Evolutionary conservation across 92 coral and sea anemone species (phyloP).

Genomic region (Palythoa grandis): DNA sequence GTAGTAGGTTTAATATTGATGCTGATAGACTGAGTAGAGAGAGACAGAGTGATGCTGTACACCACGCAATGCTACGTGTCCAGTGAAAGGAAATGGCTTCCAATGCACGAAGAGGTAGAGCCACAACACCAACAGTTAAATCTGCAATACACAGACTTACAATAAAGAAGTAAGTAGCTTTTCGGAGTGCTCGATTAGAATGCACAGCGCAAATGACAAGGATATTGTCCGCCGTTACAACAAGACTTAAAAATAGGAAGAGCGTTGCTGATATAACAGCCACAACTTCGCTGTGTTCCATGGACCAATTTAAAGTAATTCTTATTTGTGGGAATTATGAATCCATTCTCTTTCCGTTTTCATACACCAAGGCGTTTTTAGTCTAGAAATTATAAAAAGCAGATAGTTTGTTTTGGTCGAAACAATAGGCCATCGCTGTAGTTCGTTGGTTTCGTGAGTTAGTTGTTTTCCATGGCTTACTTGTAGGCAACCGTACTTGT

Average conservation of each 20-base stretch:
- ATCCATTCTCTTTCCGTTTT: neutral
- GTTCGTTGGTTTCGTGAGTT: neutral
- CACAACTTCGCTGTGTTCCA: neutral
- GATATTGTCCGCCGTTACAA: conserved; percentile 46
- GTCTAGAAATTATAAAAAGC: neutral
- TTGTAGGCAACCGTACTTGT: too few relatives aligned
- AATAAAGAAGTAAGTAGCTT: conserved; percentile 52
- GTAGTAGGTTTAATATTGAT: conserved; percentile 53
- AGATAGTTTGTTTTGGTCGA: neutral
- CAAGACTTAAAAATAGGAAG: conserved; percentile 41
- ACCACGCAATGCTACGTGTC: conserved; percentile 54
- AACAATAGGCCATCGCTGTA: neutral
- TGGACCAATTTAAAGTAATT: neutral
- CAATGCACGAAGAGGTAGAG: conserved; percentile 50
- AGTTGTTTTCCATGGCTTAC: neutral
- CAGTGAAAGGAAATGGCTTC: conserved; percentile 48
- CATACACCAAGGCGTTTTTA: neutral
- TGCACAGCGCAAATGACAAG: conserved; percentile 49
- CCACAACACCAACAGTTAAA: conserved; percentile 51
- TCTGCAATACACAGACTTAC: conserved; percentile 59
- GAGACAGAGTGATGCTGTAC: conserved; percentile 49
- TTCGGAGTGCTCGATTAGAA: conserved; percentile 54
- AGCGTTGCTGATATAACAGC: conserved; percentile 17
- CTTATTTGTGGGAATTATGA: neutral
- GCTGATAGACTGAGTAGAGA: conserved; percentile 68